phyloP scores from a whole-genome alignment of 2,113 vertebrate genomes.

The Urocolius indicus region DNA sequence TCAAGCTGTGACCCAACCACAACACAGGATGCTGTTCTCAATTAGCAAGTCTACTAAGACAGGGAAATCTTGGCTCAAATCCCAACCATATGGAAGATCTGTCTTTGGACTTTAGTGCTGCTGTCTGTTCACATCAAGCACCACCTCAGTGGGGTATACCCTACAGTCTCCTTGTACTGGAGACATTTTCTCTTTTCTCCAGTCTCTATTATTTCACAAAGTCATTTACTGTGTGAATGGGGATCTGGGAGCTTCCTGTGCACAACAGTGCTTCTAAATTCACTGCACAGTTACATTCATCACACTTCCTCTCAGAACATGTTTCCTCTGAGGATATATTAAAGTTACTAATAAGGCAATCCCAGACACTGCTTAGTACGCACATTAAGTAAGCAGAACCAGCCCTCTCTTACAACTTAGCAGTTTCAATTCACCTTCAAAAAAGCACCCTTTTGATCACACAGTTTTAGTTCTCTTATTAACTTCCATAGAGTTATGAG shows the following conservation, averaged over 20 bases:
- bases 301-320: background rate
- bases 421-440: background rate
- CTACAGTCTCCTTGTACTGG: background rate
- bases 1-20: background rate
- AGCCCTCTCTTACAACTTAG: background rate
- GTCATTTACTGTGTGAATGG: background rate
- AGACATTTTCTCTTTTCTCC: background rate
- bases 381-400: background rate
- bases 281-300: background rate
- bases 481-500: background rate
- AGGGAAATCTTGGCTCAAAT: background rate
- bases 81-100: background rate
- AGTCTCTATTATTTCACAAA: background rate
- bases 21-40: slow-evolving; percentile 1
- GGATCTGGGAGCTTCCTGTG: background rate
- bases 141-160: background rate
- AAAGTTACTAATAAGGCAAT: background rate
- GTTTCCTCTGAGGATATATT: background rate
- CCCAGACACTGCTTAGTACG: background rate
- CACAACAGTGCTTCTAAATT: background rate
- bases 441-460: background rate
- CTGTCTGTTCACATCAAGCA: background rate
- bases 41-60: background rate
- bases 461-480: background rate
- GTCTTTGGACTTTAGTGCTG: background rate